Base-by-base conservation (phyloP, 2,888 invertebrate species). In the Tromatobia lineatoria region DNA sequence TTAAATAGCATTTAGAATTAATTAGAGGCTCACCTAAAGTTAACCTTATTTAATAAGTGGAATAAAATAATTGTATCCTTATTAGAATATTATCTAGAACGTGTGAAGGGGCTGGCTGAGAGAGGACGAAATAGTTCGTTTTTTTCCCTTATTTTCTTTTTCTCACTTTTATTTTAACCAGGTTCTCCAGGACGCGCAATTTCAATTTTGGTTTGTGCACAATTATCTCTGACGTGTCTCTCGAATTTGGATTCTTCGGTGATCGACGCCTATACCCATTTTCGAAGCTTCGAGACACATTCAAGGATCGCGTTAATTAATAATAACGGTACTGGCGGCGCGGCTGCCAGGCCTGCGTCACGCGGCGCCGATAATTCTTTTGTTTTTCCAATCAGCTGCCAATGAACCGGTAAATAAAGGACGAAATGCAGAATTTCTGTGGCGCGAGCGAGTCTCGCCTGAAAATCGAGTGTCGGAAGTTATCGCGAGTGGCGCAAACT, bases 1-100 rank as follows among this genome's bases (percentile, higher is more conserved):
- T 87, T 87, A 87, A 85, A 87, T 86, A 88, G 86, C 86, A 80
- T 88, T 87, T 85, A 85, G 76, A 85, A 87, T 88, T 84, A 85
- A 87, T 85, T 88, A 87, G 79, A 86, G 85, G 71, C 38, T 83
- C 78, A 82, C 85, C 83, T 83, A 87, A 80, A 57, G 83, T 87
- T 87, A 86, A 77, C 69, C 80, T 85, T 83, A 87, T 82, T 79
- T 18, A 67, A 83, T 83, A 85, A 84, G 67, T 85, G 82, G 83
- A 82, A 86, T 84, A 84, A 83, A 81, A 84, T 87, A 84, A 84
- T 87, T 69, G 73, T 81, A 81, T 84, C 81, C 74, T 84, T 84
- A 85, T 81, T 81, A 71, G 54, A 83, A 80, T 79, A 76, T 80
- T 74, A 86, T 81, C 83, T 70, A 80, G 50, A 83, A 78, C 70